Evolutionary conservation across 1,140 invertebrate genomes (phyloP), one percentile per base, ranked within the genome.

Genomic region (Dendrolimus kikuchii): DNA sequence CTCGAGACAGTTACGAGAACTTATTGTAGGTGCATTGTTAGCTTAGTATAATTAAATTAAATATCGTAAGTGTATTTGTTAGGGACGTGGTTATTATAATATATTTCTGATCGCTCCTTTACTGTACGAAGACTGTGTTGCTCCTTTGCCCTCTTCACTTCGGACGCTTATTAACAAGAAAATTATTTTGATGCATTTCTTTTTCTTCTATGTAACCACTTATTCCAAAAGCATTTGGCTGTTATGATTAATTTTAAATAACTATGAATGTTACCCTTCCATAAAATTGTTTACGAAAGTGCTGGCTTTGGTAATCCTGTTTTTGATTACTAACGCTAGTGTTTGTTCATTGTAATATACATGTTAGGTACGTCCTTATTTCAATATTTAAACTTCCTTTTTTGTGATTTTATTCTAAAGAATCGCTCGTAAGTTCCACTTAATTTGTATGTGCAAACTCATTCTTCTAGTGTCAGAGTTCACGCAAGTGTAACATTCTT

Each of bases 31-130:
- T 83, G 73, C 73, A 81, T 74, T 80, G 73, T 86, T 84, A 84
- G 77, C 70, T 71, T 84, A 84, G 77, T 69, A 68, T 86, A 78
- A 83, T 83, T 81, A 23, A 23, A 23, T 23, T 23, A 23, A 23
- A 23, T 86, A 83, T 81, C 74, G 66, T 84, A 86, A 83, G 81
- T 80, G 64, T 82, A 82, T 77, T 57, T 3, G 60, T 68, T 82
- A 78, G 75, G 71, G 71, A 79, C 65, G 62, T 77, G 74, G 73
- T 81, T 70, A 68, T 54, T 53, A 62, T 69, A 67, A 64, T 64
- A 78, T 62, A 67, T 58, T 62, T 50, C 49, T 46, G 53, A 46
- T 55, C 40, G 46, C 53, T 51, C 48, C 53, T 38, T 57, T 47
- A 56, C 45, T 50, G 45, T 42, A 55, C 53, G 53, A 57, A 53